A percentile compares a stretch with the other conserved stretches of the same genome.
Evolutionary conservation across 2,113 vertebrate species (phyloP).

Genomic region (Daubentonia madagascariensis): DNA sequence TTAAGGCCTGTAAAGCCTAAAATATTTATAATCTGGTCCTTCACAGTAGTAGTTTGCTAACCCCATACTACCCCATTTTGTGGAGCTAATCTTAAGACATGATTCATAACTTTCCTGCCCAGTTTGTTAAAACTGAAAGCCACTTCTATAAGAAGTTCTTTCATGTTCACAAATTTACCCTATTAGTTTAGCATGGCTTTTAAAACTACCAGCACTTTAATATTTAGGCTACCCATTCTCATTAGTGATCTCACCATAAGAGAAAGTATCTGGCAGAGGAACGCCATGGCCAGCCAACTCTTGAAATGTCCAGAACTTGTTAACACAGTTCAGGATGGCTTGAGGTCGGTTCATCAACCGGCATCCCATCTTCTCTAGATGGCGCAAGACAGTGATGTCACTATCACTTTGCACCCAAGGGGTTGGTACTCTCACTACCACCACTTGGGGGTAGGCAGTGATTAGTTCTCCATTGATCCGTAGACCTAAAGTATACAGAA

Average conservation of each 20-base stretch:
- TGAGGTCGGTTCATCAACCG: constrained; percentile 88
- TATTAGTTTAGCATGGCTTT: not conserved
- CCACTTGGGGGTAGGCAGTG: constrained; percentile 87
- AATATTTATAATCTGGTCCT: not conserved
- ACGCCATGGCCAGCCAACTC: constrained; percentile 88
- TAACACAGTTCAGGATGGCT: constrained; percentile 89
- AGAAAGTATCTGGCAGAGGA: constrained; percentile 88
- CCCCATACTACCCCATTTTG: not conserved
- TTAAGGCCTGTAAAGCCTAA: not conserved
- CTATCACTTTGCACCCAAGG: constrained; percentile 90
- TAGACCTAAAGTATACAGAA: constrained; percentile 79
- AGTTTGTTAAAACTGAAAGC: not conserved
- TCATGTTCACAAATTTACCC: not conserved
- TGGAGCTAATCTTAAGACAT: not conserved
- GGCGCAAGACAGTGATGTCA: constrained; percentile 88
- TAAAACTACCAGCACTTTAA: not conserved
- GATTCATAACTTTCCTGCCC: not conserved
- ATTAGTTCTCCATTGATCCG: constrained; percentile 87
- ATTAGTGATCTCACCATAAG: constrained; percentile 82
- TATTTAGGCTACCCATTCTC: not conserved
- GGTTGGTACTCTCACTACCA: constrained; percentile 88
- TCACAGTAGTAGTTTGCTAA: not conserved
- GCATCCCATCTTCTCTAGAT: constrained; percentile 89
- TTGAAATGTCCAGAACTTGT: constrained; percentile 90
- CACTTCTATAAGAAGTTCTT: not conserved